Evolutionary conservation across 1,140 invertebrate genomes (phyloP).

Genomic region (Oncopodura yosiiana): DNA sequence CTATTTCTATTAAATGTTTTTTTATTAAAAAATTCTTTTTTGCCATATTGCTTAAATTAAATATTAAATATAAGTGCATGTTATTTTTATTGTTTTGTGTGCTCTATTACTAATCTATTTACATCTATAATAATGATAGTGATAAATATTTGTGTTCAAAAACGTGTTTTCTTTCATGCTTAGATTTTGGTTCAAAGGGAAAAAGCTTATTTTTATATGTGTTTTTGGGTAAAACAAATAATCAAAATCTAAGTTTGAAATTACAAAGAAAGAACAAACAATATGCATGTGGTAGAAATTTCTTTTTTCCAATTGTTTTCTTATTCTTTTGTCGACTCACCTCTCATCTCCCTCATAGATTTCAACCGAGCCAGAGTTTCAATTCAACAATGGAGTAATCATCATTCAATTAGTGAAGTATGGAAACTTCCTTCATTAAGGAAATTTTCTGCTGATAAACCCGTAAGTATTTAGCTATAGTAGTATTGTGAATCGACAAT

Average conservation of each 20-base stretch:
- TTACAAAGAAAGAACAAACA: neutral
- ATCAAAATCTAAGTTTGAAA: neutral
- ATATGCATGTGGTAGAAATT: no score
- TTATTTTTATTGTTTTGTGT: no score
- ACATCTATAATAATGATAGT: no score
- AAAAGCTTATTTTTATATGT: neutral
- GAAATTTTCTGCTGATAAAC: conserved; percentile 28
- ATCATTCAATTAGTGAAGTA: conserved; percentile 30
- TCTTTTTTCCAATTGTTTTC: conserved; percentile 1
- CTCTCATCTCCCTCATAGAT: conserved; percentile 25
- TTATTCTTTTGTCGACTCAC: conserved; percentile 2
- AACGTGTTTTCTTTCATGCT: no score
- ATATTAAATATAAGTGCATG: no score
- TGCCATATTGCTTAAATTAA: no score
- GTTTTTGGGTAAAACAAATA: neutral
- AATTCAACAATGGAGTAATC: conserved; percentile 31
- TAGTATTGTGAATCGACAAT: neutral
- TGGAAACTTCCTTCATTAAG: conserved; percentile 32
- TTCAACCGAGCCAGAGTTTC: conserved; percentile 31
- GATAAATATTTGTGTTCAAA: neutral
- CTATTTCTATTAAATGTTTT: neutral
- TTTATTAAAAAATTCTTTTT: neutral
- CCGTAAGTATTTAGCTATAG: conserved; percentile 25
- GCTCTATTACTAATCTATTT: no score
- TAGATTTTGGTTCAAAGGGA: neutral